Base-by-base conservation (phyloP, 2,888 invertebrate genomes). In the Thumatha senex region DNA sequence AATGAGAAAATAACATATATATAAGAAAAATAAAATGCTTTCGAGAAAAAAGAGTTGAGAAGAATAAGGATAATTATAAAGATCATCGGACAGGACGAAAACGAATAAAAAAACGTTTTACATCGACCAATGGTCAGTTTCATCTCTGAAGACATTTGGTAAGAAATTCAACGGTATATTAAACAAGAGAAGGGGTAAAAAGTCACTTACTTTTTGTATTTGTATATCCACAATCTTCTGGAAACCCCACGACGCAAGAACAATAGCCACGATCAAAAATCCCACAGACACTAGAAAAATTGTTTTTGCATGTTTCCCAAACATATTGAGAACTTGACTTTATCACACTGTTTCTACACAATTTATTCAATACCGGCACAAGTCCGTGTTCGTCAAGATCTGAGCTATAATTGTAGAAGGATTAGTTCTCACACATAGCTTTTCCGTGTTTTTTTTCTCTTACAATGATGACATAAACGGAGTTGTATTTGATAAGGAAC, bases 191-290 rank as follows among this genome's bases (percentile, higher is more conserved):
- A 24, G 5, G 18, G 18, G 18, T n/a, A 43, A 34, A 24, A 34
- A 43, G 10, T 5, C 18, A 68, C 78, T 84, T 74, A 93, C 93
- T 84, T 92, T 84, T 49, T 88, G 82, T 52, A 93, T 86, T 72
- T 90, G 87, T 44, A 68, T 78, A 38, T 78, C 79, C 14, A 92
- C 76, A 13, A 93, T 84, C 66, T 79, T 85, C 51, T 92, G 92
- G 55, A 92, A 89, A 0, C 92, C 92, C 86, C 92, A 92, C 43
- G 85, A 71, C 0, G 90, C 86, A 53, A 92, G 58, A 12, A 91
- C 63, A 0, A 92, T 78, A 0, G 92, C 82, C 3, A 88, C 56
- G 4, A 91, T 58, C 40, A 92, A 54, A 13, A 86, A 77, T 30
- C 71, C 72, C 8, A 92, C 43, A 0, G 92, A 89, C 39, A 74